A percentile compares a stretch with the other conserved stretches of the same genome.
Conservation (phyloP, 1,140 invertebrate species). For the Diorhabda sublineata region DNA sequence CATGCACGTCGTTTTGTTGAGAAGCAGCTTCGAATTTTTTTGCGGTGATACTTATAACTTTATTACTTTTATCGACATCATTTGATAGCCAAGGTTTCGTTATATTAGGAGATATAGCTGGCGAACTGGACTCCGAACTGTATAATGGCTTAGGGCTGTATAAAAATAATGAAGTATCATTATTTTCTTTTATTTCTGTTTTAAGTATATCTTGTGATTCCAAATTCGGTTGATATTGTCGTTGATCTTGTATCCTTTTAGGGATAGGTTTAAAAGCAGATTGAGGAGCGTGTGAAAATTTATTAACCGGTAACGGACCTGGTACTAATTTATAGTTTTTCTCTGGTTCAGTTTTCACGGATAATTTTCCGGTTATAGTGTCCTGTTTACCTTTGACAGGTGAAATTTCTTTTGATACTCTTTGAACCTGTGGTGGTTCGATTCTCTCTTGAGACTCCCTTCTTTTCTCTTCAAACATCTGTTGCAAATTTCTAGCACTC, state of each 20-base stretch:
- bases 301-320: slow-evolving; percentile 59
- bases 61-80: slow-evolving; percentile 41
- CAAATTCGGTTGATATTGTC: neutral
- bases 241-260: slow-evolving; percentile 28
- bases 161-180: slow-evolving; percentile 40
- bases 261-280: slow-evolving; percentile 62
- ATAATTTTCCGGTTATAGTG: slow-evolving; percentile 48
- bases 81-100: slow-evolving; percentile 44
- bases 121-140: slow-evolving; percentile 12
- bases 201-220: slow-evolving; percentile 24
- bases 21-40: slow-evolving; percentile 50
- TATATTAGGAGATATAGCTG: slow-evolving; percentile 21
- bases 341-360: slow-evolving; percentile 44
- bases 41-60: slow-evolving; percentile 45
- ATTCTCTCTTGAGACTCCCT: slow-evolving; percentile 41
- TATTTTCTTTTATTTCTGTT: slow-evolving; percentile 25
- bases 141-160: slow-evolving; percentile 31
- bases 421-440: neutral
- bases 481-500: slow-evolving; percentile 44
- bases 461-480: slow-evolving; percentile 46
- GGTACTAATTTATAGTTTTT: slow-evolving; percentile 45
- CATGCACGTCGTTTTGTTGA: slow-evolving; percentile 29
- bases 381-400: slow-evolving; percentile 19
- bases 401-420: neutral
- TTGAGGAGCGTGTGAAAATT: slow-evolving; percentile 67